Conservation (phyloP, 1,140 invertebrate genomes). For the Laupala kohalensis region DNA sequence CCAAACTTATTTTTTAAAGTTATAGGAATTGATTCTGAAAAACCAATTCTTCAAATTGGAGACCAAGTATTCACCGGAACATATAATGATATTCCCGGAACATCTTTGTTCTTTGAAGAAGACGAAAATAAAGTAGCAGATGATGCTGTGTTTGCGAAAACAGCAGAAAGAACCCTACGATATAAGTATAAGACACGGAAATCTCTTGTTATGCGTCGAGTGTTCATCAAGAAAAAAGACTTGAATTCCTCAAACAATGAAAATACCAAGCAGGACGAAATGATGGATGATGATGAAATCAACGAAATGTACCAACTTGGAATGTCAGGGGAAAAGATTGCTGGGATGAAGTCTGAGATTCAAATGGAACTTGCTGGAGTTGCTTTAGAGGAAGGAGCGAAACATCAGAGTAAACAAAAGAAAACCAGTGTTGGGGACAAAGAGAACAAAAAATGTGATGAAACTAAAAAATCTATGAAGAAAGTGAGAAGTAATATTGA, state of each 20-base stretch:
- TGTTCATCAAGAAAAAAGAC: slow-evolving; percentile 8
- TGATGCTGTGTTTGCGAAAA: slow-evolving; percentile 8
- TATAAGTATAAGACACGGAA: slow-evolving; percentile 6
- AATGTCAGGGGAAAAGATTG: not conserved
- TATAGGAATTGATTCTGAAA: slow-evolving; percentile 1
- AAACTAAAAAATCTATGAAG: not conserved
- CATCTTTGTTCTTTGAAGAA: slow-evolving; percentile 11
- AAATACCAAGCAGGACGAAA: not conserved
- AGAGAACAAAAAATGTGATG: not conserved
- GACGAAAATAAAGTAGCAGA: not conserved
- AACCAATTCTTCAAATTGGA: slow-evolving; percentile 4
- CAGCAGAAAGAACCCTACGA: not conserved
- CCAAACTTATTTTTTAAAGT: not conserved
- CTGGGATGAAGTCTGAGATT: not conserved
- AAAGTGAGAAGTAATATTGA: not conserved
- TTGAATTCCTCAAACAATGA: not conserved
- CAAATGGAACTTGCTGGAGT: not conserved
- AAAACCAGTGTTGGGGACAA: not conserved
- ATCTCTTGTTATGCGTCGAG: slow-evolving; percentile 8
- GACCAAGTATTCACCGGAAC: slow-evolving; percentile 5
- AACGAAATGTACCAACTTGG: not conserved
- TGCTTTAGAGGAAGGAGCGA: not conserved
- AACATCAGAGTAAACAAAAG: not conserved
- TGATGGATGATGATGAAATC: not conserved
- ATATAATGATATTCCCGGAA: slow-evolving; percentile 7